A percentile compares a stretch with the other conserved stretches of the same genome.
phyloP scores from a whole-genome alignment of 2,797 vertebrate species.

The Denticeps clupeoides region DNA sequence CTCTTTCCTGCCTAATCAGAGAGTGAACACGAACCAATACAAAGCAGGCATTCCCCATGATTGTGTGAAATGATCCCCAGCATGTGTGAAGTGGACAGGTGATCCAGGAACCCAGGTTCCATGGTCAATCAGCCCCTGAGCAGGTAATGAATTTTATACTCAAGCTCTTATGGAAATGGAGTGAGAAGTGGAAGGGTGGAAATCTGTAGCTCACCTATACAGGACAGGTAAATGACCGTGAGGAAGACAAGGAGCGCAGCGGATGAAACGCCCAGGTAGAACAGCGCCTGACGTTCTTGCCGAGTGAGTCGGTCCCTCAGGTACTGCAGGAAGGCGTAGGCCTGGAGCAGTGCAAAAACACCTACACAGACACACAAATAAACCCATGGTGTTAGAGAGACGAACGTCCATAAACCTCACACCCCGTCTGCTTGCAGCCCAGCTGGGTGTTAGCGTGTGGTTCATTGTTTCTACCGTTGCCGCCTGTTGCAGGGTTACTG shows the following conservation, averaged over 20 bases:
- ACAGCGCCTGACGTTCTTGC: conserved; percentile 74
- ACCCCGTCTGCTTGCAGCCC: too few species aligned
- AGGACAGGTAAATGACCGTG: conserved; percentile 72
- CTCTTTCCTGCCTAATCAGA: too few species aligned
- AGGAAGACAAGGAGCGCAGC: conserved; percentile 58
- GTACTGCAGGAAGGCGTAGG: conserved; percentile 72
- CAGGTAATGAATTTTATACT: too few species aligned
- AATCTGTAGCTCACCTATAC: conserved; percentile 66
- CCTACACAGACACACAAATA: conserved; percentile 40
- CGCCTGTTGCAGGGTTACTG: too few species aligned
- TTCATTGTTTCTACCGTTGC: too few species aligned
- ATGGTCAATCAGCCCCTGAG: too few species aligned
- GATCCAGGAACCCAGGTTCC: too few species aligned
- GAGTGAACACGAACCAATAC: background rate
- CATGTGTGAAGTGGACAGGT: background rate
- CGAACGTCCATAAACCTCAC: background rate
- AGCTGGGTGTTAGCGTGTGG: too few species aligned
- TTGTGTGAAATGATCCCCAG: background rate
- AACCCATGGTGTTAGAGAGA: background rate
- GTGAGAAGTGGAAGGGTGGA: too few species aligned
- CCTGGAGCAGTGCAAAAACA: conserved; percentile 76
- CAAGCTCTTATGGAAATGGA: too few species aligned
- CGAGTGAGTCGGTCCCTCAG: conserved; percentile 69
- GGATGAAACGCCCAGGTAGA: conserved; percentile 60
- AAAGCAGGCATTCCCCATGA: background rate